A percentile compares a stretch with the other conserved stretches of the same genome.
Evolutionary conservation across 2,888 invertebrate genomes (phyloP).

Genomic region (Steromphala cineraria): DNA sequence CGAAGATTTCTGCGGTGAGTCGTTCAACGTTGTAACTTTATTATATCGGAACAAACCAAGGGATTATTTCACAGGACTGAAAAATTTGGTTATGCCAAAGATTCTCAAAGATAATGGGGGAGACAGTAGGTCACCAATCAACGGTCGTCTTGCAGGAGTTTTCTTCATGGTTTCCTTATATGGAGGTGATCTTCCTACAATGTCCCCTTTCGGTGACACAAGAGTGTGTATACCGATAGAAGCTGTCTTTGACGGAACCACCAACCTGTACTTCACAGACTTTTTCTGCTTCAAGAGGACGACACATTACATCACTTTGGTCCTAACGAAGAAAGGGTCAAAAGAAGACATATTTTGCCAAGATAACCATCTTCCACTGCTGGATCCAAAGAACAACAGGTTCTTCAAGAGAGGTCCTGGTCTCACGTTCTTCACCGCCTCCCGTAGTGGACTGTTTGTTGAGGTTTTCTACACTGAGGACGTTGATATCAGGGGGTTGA

Average conservation of each 20-base stretch:
- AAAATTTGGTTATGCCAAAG: not conserved
- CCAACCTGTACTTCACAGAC: slow-evolving; percentile 14
- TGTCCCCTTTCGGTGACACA: not conserved
- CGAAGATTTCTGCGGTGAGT: not conserved
- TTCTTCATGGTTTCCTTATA: not conserved
- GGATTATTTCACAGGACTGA: not conserved
- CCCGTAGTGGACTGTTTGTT: not conserved
- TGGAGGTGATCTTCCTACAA: not conserved
- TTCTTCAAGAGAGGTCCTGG: not conserved
- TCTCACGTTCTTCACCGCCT: not conserved
- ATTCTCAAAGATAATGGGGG: not conserved
- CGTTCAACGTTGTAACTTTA: not conserved
- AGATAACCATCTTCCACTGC: not conserved
- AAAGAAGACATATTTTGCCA: not conserved
- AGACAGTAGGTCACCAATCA: not conserved
- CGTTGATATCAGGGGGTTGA: not conserved
- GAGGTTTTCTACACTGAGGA: slow-evolving; percentile 18
- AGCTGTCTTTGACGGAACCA: not conserved
- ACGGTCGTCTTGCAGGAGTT: not conserved
- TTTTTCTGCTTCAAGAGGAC: not conserved
- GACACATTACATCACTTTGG: slow-evolving; percentile 1
- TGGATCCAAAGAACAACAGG: not conserved
- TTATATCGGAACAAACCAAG: slow-evolving; percentile 18
- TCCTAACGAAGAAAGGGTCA: not conserved
- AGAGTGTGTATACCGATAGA: not conserved